These are phyloP conservation scores for Phalacrocorax pelagicus DNA, from an alignment of 2,113 vertebrate genomes.

Conservation along the genomic window DNA sequence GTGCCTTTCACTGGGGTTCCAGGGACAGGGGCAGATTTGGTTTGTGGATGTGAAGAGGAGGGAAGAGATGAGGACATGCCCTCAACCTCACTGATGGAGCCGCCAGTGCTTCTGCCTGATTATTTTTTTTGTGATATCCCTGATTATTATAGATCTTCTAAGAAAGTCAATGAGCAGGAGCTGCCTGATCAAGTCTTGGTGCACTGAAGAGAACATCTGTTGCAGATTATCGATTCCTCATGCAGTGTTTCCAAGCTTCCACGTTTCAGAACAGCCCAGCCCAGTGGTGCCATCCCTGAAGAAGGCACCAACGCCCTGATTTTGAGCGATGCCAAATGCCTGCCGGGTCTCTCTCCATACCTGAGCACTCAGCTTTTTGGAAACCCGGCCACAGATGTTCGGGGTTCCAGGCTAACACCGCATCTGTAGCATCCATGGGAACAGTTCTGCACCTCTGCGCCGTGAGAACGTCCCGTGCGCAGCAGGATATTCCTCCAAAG, in stretches of 20 bases:
- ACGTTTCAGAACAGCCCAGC: not conserved
- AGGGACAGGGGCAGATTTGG: not conserved
- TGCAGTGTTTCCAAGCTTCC: not conserved
- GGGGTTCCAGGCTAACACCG: not conserved
- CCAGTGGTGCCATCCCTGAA: not conserved
- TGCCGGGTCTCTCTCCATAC: not conserved
- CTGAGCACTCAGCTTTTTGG: not conserved
- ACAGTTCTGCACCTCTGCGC: accelerated
- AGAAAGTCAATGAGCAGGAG: not conserved
- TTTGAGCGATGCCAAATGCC: not conserved
- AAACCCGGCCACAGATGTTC: not conserved
- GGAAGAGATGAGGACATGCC: not conserved
- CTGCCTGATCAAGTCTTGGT: not conserved
- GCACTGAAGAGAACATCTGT: not conserved
- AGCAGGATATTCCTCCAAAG: not conserved
- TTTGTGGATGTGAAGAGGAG: not conserved
- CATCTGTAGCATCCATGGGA: not conserved
- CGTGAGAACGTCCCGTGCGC: accelerated
- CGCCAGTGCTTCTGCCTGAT: not conserved
- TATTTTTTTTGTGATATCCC: not conserved
- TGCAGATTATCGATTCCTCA: not conserved
- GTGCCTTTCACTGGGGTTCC: accelerated
- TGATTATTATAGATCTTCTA: not conserved
- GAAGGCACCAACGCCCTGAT: not conserved
- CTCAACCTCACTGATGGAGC: not conserved